phyloP scores from a whole-genome alignment of 2,797 vertebrate genomes.

The Crax fasciolata region DNA sequence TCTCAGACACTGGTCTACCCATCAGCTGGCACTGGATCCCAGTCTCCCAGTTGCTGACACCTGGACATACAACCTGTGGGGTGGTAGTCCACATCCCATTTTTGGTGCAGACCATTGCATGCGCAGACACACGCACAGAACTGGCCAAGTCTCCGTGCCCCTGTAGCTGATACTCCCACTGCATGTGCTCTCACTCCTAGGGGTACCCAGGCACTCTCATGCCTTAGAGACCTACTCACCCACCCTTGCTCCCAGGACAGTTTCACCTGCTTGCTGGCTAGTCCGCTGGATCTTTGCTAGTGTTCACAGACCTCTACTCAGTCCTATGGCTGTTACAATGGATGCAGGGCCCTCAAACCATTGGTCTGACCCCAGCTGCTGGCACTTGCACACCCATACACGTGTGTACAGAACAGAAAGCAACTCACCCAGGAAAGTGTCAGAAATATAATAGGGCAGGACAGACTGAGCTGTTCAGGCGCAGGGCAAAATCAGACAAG shows the following conservation, averaged over 20 bases:
- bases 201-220: background rate
- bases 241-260: background rate
- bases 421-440: background rate
- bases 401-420: background rate
- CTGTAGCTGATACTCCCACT: rapidly evolving
- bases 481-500: background rate
- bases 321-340: background rate
- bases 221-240: background rate
- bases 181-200: background rate
- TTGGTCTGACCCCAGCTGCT: background rate
- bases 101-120: background rate
- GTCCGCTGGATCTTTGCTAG: background rate
- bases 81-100: background rate
- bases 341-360: background rate
- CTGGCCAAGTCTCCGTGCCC: background rate
- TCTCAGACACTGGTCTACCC: background rate
- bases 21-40: background rate
- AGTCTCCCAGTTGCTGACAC: background rate
- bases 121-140: background rate
- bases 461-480: background rate
- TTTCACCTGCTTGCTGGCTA: background rate
- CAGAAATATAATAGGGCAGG: background rate
- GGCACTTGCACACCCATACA: too few relatives aligned
- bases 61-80: background rate
- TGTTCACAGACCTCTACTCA: background rate